Percentiles rank a stretch among this genome's conserved stretches.
These are phyloP conservation scores for Pogonocherus hispidulus DNA, from an alignment of 2,888 invertebrate species.

Conservation along the genomic window DNA sequence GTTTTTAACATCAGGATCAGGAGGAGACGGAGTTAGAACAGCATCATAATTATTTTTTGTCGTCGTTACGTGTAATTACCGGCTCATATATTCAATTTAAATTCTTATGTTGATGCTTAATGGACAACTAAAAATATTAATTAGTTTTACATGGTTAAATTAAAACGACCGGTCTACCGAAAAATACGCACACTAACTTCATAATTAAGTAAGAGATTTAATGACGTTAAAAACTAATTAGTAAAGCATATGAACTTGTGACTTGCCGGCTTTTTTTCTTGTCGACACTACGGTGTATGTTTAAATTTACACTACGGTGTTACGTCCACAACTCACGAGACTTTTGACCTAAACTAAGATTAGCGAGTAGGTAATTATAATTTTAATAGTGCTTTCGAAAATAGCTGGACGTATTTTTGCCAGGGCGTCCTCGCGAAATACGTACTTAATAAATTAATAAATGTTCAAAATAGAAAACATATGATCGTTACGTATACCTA, in stretches of 20 bases:
- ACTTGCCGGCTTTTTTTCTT: background rate
- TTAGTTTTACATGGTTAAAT: background rate
- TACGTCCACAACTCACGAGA: slow-evolving; percentile 14
- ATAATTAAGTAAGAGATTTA: background rate
- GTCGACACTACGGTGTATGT: background rate
- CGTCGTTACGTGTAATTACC: too few relatives aligned
- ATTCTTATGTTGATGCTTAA: background rate
- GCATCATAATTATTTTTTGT: too few relatives aligned
- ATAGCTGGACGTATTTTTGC: slow-evolving; percentile 13
- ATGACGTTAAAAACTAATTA: slow-evolving; percentile 14
- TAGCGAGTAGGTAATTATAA: slow-evolving; percentile 6
- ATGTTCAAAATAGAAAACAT: too few relatives aligned
- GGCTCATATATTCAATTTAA: background rate
- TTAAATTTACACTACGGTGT: slow-evolving; percentile 6
- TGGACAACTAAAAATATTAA: background rate
- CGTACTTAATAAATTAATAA: too few relatives aligned
- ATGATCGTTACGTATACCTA: too few relatives aligned
- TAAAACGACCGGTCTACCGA: background rate
- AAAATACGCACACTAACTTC: background rate
- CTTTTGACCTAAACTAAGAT: slow-evolving; percentile 25
- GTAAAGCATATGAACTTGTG: background rate
- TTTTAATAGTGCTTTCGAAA: slow-evolving; percentile 14
- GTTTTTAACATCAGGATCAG: too few relatives aligned
- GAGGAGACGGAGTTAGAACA: too few relatives aligned
- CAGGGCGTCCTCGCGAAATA: background rate